Conservation (phyloP, 2,888 invertebrate genomes). For the Tenthredo notha region DNA sequence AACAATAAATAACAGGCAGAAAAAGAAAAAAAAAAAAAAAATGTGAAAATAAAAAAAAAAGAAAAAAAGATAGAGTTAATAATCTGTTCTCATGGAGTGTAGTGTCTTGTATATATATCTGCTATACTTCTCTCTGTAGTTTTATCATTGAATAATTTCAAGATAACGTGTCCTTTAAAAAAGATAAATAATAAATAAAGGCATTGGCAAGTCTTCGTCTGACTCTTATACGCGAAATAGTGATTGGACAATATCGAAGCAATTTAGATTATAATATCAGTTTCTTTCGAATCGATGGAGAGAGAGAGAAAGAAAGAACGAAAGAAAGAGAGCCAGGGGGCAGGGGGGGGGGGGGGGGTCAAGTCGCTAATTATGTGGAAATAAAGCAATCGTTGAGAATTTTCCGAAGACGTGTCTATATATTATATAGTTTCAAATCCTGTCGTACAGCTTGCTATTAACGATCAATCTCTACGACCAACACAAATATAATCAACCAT, state of each 20-base stretch:
- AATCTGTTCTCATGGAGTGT: slow-evolving; percentile 77
- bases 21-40: slow-evolving; percentile 59
- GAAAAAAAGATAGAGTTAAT: slow-evolving; percentile 69
- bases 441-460: background rate
- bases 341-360: background rate
- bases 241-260: slow-evolving; percentile 51
- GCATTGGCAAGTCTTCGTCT: slow-evolving; percentile 45
- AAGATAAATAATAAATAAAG: slow-evolving; percentile 48
- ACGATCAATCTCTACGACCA: slow-evolving; percentile 16
- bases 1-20: slow-evolving; percentile 72
- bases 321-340: background rate
- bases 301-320: background rate
- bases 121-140: slow-evolving; percentile 74
- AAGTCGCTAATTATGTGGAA: background rate
- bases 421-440: background rate
- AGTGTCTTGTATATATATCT: slow-evolving; percentile 77
- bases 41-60: slow-evolving; percentile 8
- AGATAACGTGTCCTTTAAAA: slow-evolving; percentile 39
- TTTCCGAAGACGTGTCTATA: background rate
- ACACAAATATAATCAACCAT: slow-evolving; percentile 18
- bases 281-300: background rate
- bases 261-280: slow-evolving; percentile 51
- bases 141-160: slow-evolving; percentile 64
- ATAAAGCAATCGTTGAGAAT: slow-evolving; percentile 12
- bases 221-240: slow-evolving; percentile 41